These are phyloP conservation scores for Danaus plexippus DNA, from an alignment of 1,140 invertebrate genomes.

Conservation along the genomic window DNA sequence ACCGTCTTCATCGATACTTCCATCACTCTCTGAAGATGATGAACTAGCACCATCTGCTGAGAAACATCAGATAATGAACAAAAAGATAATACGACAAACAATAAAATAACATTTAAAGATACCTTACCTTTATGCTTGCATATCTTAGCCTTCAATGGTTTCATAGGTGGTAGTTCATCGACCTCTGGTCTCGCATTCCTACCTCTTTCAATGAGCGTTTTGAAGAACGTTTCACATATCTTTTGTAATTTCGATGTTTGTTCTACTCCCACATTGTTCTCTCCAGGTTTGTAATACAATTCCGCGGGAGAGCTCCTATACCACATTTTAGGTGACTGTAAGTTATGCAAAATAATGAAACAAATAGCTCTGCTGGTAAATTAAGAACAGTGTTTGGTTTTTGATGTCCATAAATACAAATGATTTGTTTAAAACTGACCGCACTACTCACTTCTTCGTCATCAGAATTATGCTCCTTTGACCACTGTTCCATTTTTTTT, in stretches of 20 bases:
- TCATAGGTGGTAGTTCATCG: conserved; percentile 78
- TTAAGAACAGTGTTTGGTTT: no score
- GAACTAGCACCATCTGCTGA: conserved; percentile 43
- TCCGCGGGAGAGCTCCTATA: conserved; percentile 90
- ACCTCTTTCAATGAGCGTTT: conserved; percentile 80
- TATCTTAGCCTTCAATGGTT: conserved; percentile 77
- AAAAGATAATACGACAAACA: conserved; percentile 1
- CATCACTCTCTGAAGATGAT: conserved; percentile 71
- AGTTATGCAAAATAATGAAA: no score
- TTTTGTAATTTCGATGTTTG: conserved; percentile 59
- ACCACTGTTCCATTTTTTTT: conserved; percentile 78
- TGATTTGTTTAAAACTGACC: no score
- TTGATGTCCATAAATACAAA: no score
- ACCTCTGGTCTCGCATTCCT: conserved; percentile 75
- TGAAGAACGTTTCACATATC: conserved; percentile 82
- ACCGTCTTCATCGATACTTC: conserved; percentile 73
- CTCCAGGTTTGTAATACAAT: conserved; percentile 82
- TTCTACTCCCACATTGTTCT: conserved; percentile 38
- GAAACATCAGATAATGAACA: conserved; percentile 2
- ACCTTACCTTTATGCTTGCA: conserved; percentile 17
- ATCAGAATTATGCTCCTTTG: conserved; percentile 75
- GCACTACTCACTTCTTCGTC: conserved; percentile 52
- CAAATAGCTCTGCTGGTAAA: no score
- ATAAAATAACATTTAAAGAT: conserved; percentile 15
- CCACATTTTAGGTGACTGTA: conserved; percentile 79